phyloP scores from a whole-genome alignment of 2,113 vertebrate species.

The Penelope pileata region DNA sequence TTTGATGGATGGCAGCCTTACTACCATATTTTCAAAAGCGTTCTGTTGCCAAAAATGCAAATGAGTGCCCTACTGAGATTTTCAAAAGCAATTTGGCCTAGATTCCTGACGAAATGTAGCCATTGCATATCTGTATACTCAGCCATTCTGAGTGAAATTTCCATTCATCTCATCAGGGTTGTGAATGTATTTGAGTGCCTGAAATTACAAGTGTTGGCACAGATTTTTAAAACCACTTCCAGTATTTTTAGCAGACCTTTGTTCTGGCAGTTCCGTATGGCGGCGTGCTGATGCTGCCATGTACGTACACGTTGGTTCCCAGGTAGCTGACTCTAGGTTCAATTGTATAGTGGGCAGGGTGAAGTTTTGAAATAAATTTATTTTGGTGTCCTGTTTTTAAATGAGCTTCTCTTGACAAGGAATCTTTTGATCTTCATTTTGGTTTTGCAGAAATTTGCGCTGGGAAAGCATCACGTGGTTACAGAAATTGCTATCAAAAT shows the following conservation, averaged over 20 bases:
- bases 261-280: slow-evolving; percentile 16
- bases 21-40: slow-evolving; percentile 56
- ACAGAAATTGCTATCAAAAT: background rate
- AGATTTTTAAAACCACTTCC: slow-evolving; percentile 48
- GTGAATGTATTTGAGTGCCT: slow-evolving; percentile 42
- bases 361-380: background rate
- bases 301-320: background rate
- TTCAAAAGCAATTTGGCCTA: slow-evolving; percentile 69
- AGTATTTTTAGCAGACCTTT: slow-evolving; percentile 65
- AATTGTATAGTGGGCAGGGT: background rate
- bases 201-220: slow-evolving; percentile 62
- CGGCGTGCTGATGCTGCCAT: background rate
- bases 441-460: background rate
- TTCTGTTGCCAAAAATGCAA: slow-evolving; percentile 58
- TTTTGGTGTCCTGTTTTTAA: background rate
- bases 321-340: slow-evolving; percentile 10
- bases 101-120: slow-evolving; percentile 28
- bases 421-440: background rate
- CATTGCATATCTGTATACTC: slow-evolving; percentile 49
- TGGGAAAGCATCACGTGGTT: background rate
- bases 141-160: slow-evolving; percentile 44
- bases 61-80: slow-evolving; percentile 54
- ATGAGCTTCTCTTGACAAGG: background rate
- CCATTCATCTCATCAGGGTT: slow-evolving; percentile 59
- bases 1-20: slow-evolving; percentile 62